Base-by-base conservation (phyloP, 1,140 invertebrate genomes). In the Drosophila auraria region DNA sequence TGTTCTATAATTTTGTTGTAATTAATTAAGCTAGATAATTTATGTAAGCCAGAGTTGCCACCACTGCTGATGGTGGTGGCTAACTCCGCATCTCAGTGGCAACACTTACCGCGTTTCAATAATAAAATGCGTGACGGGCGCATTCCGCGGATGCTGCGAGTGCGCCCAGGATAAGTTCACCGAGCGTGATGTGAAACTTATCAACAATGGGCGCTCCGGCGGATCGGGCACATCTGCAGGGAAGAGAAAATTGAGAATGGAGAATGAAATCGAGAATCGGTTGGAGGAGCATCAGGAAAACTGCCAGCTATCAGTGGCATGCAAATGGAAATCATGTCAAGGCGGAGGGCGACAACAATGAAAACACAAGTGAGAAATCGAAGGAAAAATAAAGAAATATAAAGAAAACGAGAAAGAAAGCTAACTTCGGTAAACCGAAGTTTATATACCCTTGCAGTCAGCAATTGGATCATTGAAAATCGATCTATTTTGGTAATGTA, bases 141-240 rank as follows among this genome's bases (percentile, higher is more conserved):
- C 95, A 93, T 96, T 95, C 91, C 96, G 95, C 60, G 95, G 95
- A 93, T 96, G 95, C 77, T 95, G 94, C 59, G 95, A 95, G 33
- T 96, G 95, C 50, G 96, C 95, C 96, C 96, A 97, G 42, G 96
- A 96, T 77, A 97, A 93, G 91, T 96, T 96, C 81, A 96, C 95
- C 20, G 95, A 95, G 68, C 96, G 94, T 61, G 96, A 96, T 47
- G 96, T 96, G 92, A 96, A 97, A 87, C 94, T 95, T 91, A 95
- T 95, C 87, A 96, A 94, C 76, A 97, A 94, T 56, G 96, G 96
- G 61, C 95, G 94, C 75, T 96, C 96, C 59, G 96, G 96, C 60
- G 96, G 95, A 93, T 96, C 96, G 93, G 95, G 94, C 82, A 96
- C 95, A 94, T 95, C 95, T 95, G 94, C 60, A 94, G 47, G 51